Evolutionary conservation across 2,888 invertebrate species (phyloP).

Genomic region (Smittia aterrima): DNA sequence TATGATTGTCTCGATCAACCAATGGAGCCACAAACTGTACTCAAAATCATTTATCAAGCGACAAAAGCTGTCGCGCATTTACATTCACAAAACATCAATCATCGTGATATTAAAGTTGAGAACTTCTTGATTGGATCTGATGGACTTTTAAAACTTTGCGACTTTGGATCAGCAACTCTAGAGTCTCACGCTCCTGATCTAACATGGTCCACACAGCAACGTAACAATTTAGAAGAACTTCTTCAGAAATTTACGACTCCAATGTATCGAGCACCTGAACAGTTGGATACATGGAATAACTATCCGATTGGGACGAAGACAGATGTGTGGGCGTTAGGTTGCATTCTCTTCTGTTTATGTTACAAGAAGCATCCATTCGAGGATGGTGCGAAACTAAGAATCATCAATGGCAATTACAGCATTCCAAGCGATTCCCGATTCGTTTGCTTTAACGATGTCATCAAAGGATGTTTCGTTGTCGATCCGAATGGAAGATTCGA

Average conservation of each 20-base stretch:
- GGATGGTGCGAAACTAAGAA: constrained; percentile 91
- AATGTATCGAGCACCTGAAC: constrained; percentile 98
- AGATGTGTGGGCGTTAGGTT: constrained; percentile 97
- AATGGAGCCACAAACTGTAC: constrained; percentile 60
- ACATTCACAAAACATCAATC: constrained; percentile 85
- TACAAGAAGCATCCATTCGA: constrained; percentile 96
- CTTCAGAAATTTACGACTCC: constrained; percentile 73
- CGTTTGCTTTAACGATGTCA: constrained; percentile 83
- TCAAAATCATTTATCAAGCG: constrained; percentile 88
- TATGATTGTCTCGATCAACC: constrained; percentile 50
- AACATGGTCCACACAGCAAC: constrained; percentile 89
- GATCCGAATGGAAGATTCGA: constrained; percentile 80
- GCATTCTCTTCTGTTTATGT: constrained; percentile 88
- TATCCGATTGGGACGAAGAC: constrained; percentile 85
- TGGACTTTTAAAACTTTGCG: constrained; percentile 89
- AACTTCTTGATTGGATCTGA: constrained; percentile 86
- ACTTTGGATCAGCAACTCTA: constrained; percentile 93
- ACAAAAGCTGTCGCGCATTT: constrained; percentile 88
- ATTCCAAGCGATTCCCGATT: constrained; percentile 78
- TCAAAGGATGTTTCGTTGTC: constrained; percentile 77
- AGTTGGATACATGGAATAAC: constrained; percentile 97
- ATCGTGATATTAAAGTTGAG: constrained; percentile 95
- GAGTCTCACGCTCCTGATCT: constrained; percentile 79
- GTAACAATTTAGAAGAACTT: constrained; percentile 90
- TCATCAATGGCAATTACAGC: constrained; percentile 93